phyloP scores from a whole-genome alignment of 2,797 vertebrate species.

The Pangasius krempfi region DNA sequence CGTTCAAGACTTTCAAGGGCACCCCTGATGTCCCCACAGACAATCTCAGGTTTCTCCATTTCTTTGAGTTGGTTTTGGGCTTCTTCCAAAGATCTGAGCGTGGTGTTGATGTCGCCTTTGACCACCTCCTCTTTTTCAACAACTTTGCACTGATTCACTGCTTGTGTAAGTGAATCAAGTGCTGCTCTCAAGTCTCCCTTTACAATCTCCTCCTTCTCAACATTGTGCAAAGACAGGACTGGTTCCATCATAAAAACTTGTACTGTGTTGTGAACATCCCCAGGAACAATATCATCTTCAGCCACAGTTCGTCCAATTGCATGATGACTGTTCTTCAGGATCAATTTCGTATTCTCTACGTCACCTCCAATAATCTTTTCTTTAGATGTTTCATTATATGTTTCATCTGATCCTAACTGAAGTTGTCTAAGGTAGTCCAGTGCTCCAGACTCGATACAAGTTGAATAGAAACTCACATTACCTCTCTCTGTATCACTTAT shows the following conservation, averaged over 20 bases:
- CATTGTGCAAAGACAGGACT: slow-evolving; percentile 69
- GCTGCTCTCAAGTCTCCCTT: slow-evolving; percentile 85
- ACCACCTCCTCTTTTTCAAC: slow-evolving; percentile 85
- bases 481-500: slow-evolving; percentile 84
- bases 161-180: slow-evolving; percentile 83
- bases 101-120: slow-evolving; percentile 80
- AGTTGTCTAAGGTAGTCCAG: slow-evolving; percentile 88
- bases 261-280: slow-evolving; percentile 82
- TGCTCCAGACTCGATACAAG: slow-evolving; percentile 91
- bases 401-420: slow-evolving; percentile 74
- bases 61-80: slow-evolving; percentile 79
- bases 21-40: slow-evolving; percentile 81
- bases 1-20: slow-evolving; percentile 86
- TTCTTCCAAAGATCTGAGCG: slow-evolving; percentile 83
- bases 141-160: slow-evolving; percentile 77
- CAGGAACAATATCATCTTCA: slow-evolving; percentile 85
- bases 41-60: slow-evolving; percentile 79
- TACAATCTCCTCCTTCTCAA: slow-evolving; percentile 80
- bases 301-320: slow-evolving; percentile 82
- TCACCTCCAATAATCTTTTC: slow-evolving; percentile 84
- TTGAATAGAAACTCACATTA: slow-evolving; percentile 92
- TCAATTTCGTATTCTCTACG: slow-evolving; percentile 82
- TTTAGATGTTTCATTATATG: slow-evolving; percentile 64
- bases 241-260: slow-evolving; percentile 86
- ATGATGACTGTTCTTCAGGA: slow-evolving; percentile 79